phyloP scores from a whole-genome alignment of 2,797 vertebrate genomes.

The Leptodactylus fallax region DNA sequence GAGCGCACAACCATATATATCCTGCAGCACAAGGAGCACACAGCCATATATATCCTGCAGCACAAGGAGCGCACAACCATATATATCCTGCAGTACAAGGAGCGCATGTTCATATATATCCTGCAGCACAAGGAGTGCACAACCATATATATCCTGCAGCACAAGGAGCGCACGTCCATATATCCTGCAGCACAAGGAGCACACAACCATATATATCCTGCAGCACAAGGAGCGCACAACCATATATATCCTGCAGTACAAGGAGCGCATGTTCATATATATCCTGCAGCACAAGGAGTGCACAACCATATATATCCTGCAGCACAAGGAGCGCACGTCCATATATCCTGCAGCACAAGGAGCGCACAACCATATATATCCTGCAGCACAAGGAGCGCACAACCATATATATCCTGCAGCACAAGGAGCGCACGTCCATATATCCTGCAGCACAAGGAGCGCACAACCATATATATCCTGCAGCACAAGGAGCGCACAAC shows the following conservation, averaged over 20 bases:
- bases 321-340: neutral
- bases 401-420: neutral
- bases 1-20: neutral
- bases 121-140: neutral
- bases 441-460: neutral
- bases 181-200: neutral
- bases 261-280: neutral
- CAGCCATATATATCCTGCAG: neutral
- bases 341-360: neutral
- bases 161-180: neutral
- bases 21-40: neutral
- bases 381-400: neutral
- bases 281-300: neutral
- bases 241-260: neutral
- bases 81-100: neutral
- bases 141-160: neutral
- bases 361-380: neutral
- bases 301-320: neutral
- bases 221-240: neutral
- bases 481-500: neutral
- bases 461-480: neutral
- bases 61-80: neutral
- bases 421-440: neutral
- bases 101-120: neutral
- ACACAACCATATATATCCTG: neutral